A percentile compares a stretch with the other conserved stretches of the same genome.
phyloP scores from a whole-genome alignment of 2,888 invertebrate species.

The Drosophila mimica region DNA sequence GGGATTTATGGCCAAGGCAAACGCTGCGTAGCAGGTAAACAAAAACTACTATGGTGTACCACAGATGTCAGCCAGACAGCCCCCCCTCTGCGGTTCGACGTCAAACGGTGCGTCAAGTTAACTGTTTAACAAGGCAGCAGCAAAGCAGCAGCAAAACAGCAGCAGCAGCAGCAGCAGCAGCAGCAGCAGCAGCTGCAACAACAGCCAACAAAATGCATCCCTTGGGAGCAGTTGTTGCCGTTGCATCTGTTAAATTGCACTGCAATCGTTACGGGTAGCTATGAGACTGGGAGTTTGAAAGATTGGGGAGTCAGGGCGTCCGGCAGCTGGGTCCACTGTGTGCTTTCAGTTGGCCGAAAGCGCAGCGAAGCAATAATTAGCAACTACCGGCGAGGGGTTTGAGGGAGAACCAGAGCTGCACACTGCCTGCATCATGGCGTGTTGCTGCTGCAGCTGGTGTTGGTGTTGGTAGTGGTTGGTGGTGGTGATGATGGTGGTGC shows the following conservation, averaged over 20 bases:
- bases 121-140: constrained; percentile 44
- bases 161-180: constrained; percentile 9
- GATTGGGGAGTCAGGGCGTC: not conserved
- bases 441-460: not conserved
- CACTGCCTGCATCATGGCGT: not conserved
- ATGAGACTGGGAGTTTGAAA: constrained; percentile 1
- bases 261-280: constrained; percentile 36
- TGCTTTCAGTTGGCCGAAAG: constrained; percentile 57
- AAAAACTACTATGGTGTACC: not conserved
- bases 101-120: constrained; percentile 16
- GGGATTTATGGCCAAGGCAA: constrained; percentile 47
- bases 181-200: constrained; percentile 19
- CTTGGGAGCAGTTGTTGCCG: constrained; percentile 66
- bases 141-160: constrained; percentile 12
- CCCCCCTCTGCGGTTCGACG: constrained; percentile 3
- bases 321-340: constrained; percentile 37
- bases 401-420: not conserved
- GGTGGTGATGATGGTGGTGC: constrained; percentile 9
- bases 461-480: no score
- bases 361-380: constrained; percentile 65
- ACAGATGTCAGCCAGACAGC: constrained; percentile 27
- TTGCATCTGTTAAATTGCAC: constrained; percentile 58
- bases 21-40: constrained; percentile 17
- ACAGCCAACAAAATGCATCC: constrained; percentile 55
- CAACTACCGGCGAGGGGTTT: constrained; percentile 46